phyloP scores from a whole-genome alignment of 2,888 invertebrate genomes.

The Leucophenga maculata region DNA sequence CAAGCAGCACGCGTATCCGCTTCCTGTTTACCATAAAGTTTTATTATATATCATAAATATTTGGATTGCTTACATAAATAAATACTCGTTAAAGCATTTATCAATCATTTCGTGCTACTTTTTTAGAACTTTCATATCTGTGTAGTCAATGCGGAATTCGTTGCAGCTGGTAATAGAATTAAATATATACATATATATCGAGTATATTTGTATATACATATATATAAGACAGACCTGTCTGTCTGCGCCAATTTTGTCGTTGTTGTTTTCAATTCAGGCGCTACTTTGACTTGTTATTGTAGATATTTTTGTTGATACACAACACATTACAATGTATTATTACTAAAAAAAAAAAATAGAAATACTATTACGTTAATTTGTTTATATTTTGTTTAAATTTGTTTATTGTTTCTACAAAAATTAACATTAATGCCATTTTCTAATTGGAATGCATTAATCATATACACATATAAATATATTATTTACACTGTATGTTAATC shows the following conservation, averaged over 20 bases:
- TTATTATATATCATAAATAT: too few relatives aligned
- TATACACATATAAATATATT: constrained; percentile 37
- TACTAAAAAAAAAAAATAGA: neutral
- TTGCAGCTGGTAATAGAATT: neutral
- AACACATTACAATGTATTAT: too few relatives aligned
- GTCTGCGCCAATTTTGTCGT: too few relatives aligned
- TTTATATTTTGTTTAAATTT: neutral
- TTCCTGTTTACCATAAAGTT: too few relatives aligned
- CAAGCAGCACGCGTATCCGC: too few relatives aligned
- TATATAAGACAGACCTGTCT: too few relatives aligned
- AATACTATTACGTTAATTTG: neutral
- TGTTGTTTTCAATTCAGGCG: too few relatives aligned
- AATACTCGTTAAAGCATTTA: neutral
- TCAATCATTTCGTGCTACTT: neutral
- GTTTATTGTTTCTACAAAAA: constrained; percentile 34
- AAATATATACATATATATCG: neutral
- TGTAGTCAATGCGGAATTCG: neutral
- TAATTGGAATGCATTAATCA: constrained; percentile 48
- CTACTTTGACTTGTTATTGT: too few relatives aligned
- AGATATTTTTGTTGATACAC: neutral
- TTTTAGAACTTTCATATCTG: too few relatives aligned
- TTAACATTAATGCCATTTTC: constrained; percentile 56
- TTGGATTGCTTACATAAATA: neutral
- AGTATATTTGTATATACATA: neutral
- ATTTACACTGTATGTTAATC: too few relatives aligned